phyloP scores from a whole-genome alignment of 2,888 invertebrate genomes.

The Epistrophella euchroma region DNA sequence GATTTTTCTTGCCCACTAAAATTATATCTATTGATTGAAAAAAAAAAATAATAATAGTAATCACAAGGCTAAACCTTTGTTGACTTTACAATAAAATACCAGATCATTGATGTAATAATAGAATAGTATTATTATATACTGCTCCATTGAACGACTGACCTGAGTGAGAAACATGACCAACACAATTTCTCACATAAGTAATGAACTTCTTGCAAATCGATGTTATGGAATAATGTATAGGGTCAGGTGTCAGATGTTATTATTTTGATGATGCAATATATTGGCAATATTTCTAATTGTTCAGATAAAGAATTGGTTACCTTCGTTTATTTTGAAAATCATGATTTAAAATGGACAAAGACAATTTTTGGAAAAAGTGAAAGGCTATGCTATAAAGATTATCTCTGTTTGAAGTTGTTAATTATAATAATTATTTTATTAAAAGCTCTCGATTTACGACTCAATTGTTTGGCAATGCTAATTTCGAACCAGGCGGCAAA shows the following conservation, averaged over 20 bases:
- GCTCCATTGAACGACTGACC: conserved; percentile 14
- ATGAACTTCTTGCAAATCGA: conserved; percentile 30
- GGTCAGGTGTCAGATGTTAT: conserved; percentile 16
- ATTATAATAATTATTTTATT: too few species aligned
- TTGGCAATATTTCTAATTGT: neutral
- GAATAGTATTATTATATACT: neutral
- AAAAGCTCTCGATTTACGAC: too few species aligned
- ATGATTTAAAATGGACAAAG: neutral
- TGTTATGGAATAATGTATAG: conserved; percentile 17
- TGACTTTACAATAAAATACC: conserved; percentile 13
- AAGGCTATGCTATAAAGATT: too few species aligned
- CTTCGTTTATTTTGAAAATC: neutral
- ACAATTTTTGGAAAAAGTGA: too few species aligned
- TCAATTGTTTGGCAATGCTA: too few species aligned
- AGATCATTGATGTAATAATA: conserved; percentile 14
- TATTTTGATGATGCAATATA: conserved; percentile 30
- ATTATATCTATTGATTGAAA: conserved; percentile 5
- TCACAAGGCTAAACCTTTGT: neutral
- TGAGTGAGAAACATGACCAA: neutral
- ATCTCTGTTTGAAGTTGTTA: too few species aligned
- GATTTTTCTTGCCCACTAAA: neutral
- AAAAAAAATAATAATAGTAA: too few species aligned
- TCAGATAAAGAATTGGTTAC: neutral
- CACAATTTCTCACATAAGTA: conserved; percentile 62
- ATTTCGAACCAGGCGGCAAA: neutral